Evolutionary conservation across 2,888 invertebrate genomes (phyloP), one percentile per base, ranked within the genome.

Genomic region (Heliconius cydno): DNA sequence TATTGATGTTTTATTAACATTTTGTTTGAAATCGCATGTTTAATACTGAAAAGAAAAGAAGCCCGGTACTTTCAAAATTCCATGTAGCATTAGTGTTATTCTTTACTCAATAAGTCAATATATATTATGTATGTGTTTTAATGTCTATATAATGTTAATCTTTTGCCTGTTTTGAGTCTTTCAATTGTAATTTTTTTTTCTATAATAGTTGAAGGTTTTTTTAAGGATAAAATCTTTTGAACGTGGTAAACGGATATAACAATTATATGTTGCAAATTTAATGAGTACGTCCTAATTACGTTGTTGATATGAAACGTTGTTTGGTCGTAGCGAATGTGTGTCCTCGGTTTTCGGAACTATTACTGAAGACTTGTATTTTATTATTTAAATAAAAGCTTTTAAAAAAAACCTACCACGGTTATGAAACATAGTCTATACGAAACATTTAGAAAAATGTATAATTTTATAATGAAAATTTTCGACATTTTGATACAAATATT

Each of bases 251-350:
- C 68, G 72, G 65, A 76, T 73, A 57, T 78, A 66, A 41, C 70
- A 30, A 82, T 87, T 87, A 86, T 84, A 79, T 73, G 77, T 88
- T 85, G 91, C 91, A 91, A 91, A 90, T 86, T 85, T 84, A 85
- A 84, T 85, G 87, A 89, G 88, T 87, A 88, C 88, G 91, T 92
- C 90, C 90, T 88, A 78, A 52, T 78, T 67, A 78, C 76, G 78
- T 80, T 81, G 79, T 74, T 76, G 46, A 76, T 81, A 78, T 63
- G 65, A 60, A 67, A 76, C 77, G 63, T 57, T 22, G 63, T 28
- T 72, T 79, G 82, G 79, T 79, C 82, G 65, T 82, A 70, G 74
- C 68, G 67, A 67, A 72, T 46, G 76, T 79, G 82, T 82, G 81
- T 75, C 68, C 71, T 52, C 70, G 70, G 82, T 68, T 83, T 82